Evolutionary conservation across 1,140 invertebrate species (phyloP), one percentile per base, ranked within the genome.

Genomic region (Teleogryllus occipitalis): DNA sequence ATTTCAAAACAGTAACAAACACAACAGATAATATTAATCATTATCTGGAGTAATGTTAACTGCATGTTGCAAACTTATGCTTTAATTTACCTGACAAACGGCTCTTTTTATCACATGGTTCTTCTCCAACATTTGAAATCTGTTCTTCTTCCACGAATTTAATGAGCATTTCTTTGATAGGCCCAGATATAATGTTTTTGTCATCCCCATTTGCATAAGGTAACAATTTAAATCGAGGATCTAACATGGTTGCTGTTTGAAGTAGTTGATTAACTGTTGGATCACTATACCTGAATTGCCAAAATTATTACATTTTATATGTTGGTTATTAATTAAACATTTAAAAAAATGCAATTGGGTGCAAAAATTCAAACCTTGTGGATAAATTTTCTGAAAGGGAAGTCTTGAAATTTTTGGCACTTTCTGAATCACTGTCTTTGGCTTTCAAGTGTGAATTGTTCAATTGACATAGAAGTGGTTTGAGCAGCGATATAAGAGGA

Each of bases 401-500:
- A 80, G 86, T 85, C 78, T 89, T 89, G 74, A 89, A 85, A 7
- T 81, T 79, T 65, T 78, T 82, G 0, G 86, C 85, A 39, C 82
- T 85, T 7, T 83, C 82, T n/a, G 85, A 87, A 80, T 89, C 89
- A 0, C 73, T 80, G 0, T 87, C 84, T 77, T 87, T 87, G 21
- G 85, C 81, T 84, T 89, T 88, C 0, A 90, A 82, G 83, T 89
- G 87, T n/a, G 86, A 84, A 7, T 86, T 88, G 0, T 88, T 85
- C 7, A 90, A 82, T 82, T 89, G 86, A 85, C 86, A 87, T 22
- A 89, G 83, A n/a, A 90, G 82, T 21, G 89, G 89, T 81, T 89
- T 89, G 7, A 90, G 80, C 5, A 90, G 81, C 0, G 89, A 90
- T 81, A 89, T 86, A 0, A 88, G 81, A 47, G 89, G 88, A 81